A percentile compares a stretch with the other conserved stretches of the same genome.
Conservation (phyloP, 2,113 vertebrate species). For the Solenodon paradoxus region DNA sequence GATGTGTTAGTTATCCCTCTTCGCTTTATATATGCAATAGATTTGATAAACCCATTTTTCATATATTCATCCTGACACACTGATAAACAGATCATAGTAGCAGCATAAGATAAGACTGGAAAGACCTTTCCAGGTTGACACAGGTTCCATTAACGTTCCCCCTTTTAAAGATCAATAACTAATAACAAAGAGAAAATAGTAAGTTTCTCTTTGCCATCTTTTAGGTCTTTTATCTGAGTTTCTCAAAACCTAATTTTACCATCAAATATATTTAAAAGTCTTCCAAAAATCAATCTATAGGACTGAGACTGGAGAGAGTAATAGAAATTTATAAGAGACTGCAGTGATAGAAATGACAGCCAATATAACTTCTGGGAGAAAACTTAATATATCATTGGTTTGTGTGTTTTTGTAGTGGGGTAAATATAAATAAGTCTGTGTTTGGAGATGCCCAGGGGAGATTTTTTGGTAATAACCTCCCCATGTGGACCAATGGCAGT, state of each 20-base stretch:
- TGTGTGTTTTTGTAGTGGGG: neutral
- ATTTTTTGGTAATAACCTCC: neutral
- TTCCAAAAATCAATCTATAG: neutral
- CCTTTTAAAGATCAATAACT: neutral
- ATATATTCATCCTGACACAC: neutral
- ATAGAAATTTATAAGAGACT: neutral
- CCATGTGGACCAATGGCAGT: neutral
- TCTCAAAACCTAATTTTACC: neutral
- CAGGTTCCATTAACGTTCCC: neutral
- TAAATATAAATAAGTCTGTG: neutral
- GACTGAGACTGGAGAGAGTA: neutral
- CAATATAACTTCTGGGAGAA: neutral
- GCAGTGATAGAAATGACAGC: neutral
- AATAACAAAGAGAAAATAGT: neutral
- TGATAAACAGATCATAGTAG: neutral
- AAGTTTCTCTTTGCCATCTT: neutral
- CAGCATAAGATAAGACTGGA: too few relatives aligned
- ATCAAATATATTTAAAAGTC: conserved; percentile 3
- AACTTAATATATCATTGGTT: neutral
- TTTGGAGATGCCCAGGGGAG: neutral
- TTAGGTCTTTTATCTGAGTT: conserved; percentile 16
- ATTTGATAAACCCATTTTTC: neutral
- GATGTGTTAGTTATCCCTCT: neutral
- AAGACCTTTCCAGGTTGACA: neutral
- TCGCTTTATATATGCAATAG: neutral